A percentile compares a stretch with the other conserved stretches of the same genome.
These are phyloP conservation scores for Colletes latitarsis DNA, from an alignment of 1,140 invertebrate species.

Conservation along the genomic window DNA sequence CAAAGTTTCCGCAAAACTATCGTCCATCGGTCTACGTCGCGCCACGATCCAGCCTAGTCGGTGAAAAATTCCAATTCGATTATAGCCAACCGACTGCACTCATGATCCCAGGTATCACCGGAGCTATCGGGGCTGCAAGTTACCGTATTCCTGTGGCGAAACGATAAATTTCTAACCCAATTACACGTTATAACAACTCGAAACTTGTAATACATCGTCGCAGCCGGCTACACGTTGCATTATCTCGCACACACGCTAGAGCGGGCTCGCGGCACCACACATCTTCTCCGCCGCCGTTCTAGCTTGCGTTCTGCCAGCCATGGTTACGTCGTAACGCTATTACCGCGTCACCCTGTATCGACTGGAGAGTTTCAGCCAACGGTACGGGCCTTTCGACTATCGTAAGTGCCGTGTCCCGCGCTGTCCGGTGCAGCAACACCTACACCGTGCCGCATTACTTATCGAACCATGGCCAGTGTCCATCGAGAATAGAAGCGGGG, in stretches of 20 bases:
- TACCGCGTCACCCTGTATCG: conserved; percentile 48
- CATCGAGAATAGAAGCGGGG: conserved; percentile 57
- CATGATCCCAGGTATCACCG: conserved; percentile 6
- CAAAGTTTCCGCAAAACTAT: not conserved
- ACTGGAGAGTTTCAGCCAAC: conserved; percentile 16
- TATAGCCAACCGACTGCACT: not conserved
- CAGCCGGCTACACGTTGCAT: conserved; percentile 7
- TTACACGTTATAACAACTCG: conserved; percentile 14
- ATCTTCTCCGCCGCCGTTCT: not conserved
- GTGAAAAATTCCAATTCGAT: conserved; percentile 1
- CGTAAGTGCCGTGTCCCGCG: conserved; percentile 36
- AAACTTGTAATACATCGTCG: conserved; percentile 22
- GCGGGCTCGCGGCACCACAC: not conserved
- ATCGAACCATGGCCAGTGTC: conserved; percentile 53
- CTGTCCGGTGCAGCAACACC: conserved; percentile 50
- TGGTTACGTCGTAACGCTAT: conserved; percentile 41
- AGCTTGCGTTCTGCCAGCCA: not conserved
- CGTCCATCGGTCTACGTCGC: no score
- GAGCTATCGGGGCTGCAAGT: not conserved
- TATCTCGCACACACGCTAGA: not conserved
- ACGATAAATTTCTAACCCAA: conserved; percentile 44
- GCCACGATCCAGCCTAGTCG: no score
- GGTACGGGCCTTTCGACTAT: conserved; percentile 23
- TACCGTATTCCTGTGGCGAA: conserved; percentile 14
- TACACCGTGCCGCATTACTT: conserved; percentile 60